Base-by-base conservation (phyloP, 2,797 vertebrate genomes). In the Enteromius anoplus region DNA sequence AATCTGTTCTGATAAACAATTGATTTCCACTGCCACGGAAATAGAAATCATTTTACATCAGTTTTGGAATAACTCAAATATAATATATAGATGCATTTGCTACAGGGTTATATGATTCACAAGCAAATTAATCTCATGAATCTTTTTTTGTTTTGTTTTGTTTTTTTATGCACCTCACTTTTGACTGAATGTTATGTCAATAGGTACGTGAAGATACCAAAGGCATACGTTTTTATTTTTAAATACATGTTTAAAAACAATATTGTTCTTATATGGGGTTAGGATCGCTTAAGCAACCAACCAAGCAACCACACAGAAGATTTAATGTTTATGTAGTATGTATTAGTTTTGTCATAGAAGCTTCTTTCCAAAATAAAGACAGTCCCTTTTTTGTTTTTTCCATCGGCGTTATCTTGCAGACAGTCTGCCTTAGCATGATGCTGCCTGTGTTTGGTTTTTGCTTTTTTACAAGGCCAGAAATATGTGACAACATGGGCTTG, bases 391-490 rank as follows among this genome's bases (percentile, higher is more conserved):
- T 19, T 10, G 34, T 37, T 45, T 45, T 45, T 45, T 45, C 29
- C 7, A 6, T 40, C 1, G 42, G 49, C 15, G 42, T 69, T 55
- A 55, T n/a, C 11, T 69, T 69, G 8, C 65, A 37, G 32, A 15
- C 21, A 37, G 14, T 49, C 32, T 23, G 19, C 34, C 65, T 80
- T 42, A 55, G 21, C 29, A 40, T 40, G 73, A 42, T 40, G n/a
- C 26, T 55, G 29, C 14, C 6, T 29, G 47, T 71, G 29, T 82
- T 66, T 10, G 26, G 34, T 82, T 82, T 37, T 66, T 26, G 21
- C n/a, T 82, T 73, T 73, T 66, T 81, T 65, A 53, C 23, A 12
- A 66, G 47, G 21, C 82, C 29, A 77, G 26, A 83, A 83, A 70
- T 62, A 62, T 70, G 23, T 62, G 73, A 70, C 42, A 77, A 69